A percentile compares a stretch with the other conserved stretches of the same genome.
These are phyloP conservation scores for Girardinus metallicus DNA, from an alignment of 2,797 vertebrate species.

Conservation along the genomic window DNA sequence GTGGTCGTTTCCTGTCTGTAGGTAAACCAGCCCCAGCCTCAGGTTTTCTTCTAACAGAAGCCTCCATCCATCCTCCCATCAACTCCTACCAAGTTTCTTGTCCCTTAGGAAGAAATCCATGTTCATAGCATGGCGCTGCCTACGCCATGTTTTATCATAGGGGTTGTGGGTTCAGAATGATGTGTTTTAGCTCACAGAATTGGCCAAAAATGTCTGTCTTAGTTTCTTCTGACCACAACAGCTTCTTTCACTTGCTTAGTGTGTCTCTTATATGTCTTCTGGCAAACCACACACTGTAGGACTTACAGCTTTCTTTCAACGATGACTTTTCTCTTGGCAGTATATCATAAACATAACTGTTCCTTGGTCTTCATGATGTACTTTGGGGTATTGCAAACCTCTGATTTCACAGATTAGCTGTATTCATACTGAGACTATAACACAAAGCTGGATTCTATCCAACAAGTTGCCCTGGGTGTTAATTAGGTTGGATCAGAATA, in stretches of 20 bases:
- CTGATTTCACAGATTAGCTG: background rate
- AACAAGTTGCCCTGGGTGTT: background rate
- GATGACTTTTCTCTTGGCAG: background rate
- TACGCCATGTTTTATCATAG: background rate
- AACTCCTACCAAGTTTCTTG: background rate
- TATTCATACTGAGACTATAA: background rate
- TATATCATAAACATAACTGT: background rate
- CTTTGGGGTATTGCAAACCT: background rate
- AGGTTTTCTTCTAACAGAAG: background rate
- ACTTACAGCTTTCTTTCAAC: background rate
- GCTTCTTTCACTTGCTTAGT: background rate
- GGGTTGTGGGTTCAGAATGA: background rate
- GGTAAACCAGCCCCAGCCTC: background rate
- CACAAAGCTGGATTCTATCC: background rate
- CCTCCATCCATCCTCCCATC: background rate
- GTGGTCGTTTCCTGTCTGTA: background rate
- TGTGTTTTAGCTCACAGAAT: background rate
- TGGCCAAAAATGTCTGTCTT: background rate
- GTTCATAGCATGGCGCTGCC: background rate
- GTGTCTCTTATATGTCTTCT: background rate
- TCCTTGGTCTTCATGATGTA: background rate
- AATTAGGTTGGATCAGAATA: no score
- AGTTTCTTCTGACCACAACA: background rate
- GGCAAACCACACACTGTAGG: background rate
- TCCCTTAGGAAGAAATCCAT: background rate